Percentiles rank a stretch among this genome's conserved stretches.
phyloP scores from a whole-genome alignment of 2,888 invertebrate species.

The Bombylius major region DNA sequence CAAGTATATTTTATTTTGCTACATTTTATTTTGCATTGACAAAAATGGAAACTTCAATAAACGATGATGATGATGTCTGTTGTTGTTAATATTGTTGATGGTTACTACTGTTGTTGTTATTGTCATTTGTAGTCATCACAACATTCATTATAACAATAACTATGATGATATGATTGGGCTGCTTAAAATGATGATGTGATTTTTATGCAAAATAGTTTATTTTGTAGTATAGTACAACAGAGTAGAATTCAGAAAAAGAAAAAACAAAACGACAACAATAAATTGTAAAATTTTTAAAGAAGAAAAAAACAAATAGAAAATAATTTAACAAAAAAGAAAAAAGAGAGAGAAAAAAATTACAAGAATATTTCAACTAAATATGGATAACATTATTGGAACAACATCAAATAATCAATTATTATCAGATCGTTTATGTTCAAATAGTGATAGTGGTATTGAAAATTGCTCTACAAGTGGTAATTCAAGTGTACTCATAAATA shows the following conservation, averaged over 20 bases:
- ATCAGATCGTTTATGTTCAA: constrained; percentile 5
- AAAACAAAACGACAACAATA: too few relatives aligned
- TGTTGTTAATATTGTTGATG: too few relatives aligned
- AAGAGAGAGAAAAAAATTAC: neutral
- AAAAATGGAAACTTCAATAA: neutral
- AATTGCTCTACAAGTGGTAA: constrained; percentile 7
- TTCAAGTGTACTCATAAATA: constrained; percentile 5
- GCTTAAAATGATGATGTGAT: neutral
- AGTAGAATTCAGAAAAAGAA: too few relatives aligned
- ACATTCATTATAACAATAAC: neutral
- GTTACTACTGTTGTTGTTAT: neutral
- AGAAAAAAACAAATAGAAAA: neutral
- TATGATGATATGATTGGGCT: neutral
- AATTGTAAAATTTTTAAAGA: too few relatives aligned
- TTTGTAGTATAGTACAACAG: neutral
- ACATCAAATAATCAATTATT: neutral
- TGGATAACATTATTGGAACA: constrained; percentile 3
- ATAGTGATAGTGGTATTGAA: constrained; percentile 7
- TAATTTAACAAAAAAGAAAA: neutral
- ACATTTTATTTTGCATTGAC: neutral
- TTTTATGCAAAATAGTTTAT: neutral
- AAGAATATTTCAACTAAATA: constrained; percentile 1
- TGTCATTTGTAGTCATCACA: neutral
- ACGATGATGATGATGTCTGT: too few relatives aligned
- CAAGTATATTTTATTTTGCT: too few relatives aligned